A percentile compares a stretch with the other conserved stretches of the same genome.
phyloP scores from a whole-genome alignment of 2,113 vertebrate species.

The Ammospiza caudacuta region DNA sequence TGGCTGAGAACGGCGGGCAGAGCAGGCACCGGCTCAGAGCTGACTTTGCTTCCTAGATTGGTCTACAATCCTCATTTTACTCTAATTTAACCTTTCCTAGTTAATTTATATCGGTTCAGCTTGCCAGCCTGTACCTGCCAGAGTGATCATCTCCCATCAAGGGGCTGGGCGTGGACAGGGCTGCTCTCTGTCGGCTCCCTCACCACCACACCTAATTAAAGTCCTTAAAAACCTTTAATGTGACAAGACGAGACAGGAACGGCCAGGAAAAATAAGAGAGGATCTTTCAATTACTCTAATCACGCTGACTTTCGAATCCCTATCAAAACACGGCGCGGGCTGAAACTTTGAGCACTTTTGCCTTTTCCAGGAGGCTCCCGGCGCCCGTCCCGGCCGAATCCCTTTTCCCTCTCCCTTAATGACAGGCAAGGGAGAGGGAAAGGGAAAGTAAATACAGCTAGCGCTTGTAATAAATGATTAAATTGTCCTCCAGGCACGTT shows the following conservation, averaged over 20 bases:
- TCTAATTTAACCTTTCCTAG: slow-evolving; percentile 70
- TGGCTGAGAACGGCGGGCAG: neutral
- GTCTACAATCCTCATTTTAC: slow-evolving; percentile 56
- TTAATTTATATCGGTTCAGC: slow-evolving; percentile 73
- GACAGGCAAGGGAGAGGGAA: neutral
- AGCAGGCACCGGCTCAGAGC: neutral
- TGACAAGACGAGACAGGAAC: slow-evolving; percentile 64
- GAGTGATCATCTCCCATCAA: slow-evolving; percentile 70
- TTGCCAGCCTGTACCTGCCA: slow-evolving; percentile 73
- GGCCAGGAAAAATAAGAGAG: slow-evolving; percentile 52
- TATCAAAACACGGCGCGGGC: neutral
- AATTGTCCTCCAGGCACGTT: slow-evolving; percentile 56
- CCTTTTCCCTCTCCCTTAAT: neutral
- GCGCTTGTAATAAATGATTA: slow-evolving; percentile 47
- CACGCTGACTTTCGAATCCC: neutral
- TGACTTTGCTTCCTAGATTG: neutral
- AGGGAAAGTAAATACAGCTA: slow-evolving; percentile 38
- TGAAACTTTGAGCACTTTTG: neutral
- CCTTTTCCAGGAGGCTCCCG: neutral
- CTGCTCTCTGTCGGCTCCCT: slow-evolving; percentile 63
- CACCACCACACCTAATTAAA: slow-evolving; percentile 72
- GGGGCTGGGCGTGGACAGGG: slow-evolving; percentile 60
- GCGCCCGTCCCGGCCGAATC: neutral
- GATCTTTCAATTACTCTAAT: slow-evolving; percentile 53
- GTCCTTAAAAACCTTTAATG: slow-evolving; percentile 69